Base-by-base conservation (phyloP, 2,888 invertebrate species). In the Drosophila ezoana region DNA sequence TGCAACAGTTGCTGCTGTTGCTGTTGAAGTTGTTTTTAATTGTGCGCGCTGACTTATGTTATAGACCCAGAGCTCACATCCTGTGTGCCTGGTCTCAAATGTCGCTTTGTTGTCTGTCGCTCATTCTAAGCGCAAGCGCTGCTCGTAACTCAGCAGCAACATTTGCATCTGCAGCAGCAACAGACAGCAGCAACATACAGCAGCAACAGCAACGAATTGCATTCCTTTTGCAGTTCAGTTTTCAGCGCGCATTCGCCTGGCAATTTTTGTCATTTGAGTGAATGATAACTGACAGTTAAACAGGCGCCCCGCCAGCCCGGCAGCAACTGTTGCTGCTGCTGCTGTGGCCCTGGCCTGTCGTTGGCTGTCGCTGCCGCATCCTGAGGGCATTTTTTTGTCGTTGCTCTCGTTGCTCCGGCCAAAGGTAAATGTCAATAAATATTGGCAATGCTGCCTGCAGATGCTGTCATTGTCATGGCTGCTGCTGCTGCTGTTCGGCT, bases 211-310 rank as follows among this genome's bases (percentile, higher is more conserved):
- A 28, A 69, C 49, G 51, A 28, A 63, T 66, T 57, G 67, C 74
- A 74, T 72, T 72, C 74, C 60, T 56, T 56, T 44, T 53, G 65
- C 64, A 53, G 56, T 66, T 72, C 66, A 40, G 65, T 67, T 70
- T 70, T 58, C 57, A 67, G 67, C 40, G 48, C 45, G 51, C 56
- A 72, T 65, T 72, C 49, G 59, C 48, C 43, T 71, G 51, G 79
- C 76, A 79, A 81, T 83, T 82, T 74, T 83, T 83, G 84, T 79
- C 81, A 81, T 81, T 79, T 81, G 88, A 89, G 89, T 89, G 89
- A 88, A 87, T 88, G 89, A 89, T 89, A 87, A 84, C 88, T 88
- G 88, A 88, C 88, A 88, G 87, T 74, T 83, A 71, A 73, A 80
- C 87, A 87, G 87, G 77, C 76, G 48, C 8, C 20, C 35, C 23